A percentile compares a stretch with the other conserved stretches of the same genome.
phyloP scores from a whole-genome alignment of 2,797 vertebrate species.

The Eulemur albifrons region DNA sequence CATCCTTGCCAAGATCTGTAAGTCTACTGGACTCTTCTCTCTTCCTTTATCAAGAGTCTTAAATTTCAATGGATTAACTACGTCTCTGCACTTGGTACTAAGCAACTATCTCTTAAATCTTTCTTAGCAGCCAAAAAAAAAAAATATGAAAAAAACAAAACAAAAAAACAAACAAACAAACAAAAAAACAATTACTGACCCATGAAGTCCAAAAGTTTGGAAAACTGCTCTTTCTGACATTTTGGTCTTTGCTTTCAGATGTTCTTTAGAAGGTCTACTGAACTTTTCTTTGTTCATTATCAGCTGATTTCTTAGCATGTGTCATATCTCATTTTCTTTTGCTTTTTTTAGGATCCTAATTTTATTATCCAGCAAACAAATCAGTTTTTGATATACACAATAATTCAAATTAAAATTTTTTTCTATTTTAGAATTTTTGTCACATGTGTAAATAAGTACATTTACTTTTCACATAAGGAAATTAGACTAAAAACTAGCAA shows the following conservation, averaged over 20 bases:
- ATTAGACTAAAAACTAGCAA: constrained; percentile 24
- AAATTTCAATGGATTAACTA: neutral
- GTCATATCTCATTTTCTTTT: neutral
- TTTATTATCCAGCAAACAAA: neutral
- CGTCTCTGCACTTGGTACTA: neutral
- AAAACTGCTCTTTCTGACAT: neutral
- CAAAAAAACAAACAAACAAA: no score
- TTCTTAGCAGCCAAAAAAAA: neutral
- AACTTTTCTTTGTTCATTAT: neutral
- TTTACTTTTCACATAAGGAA: constrained; percentile 6
- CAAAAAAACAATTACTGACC: neutral
- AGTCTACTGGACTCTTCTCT: neutral
- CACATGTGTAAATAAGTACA: neutral
- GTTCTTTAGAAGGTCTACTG: neutral
- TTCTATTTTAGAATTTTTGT: neutral
- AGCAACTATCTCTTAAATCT: neutral
- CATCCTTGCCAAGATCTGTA: neutral
- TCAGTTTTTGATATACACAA: neutral
- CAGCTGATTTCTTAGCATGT: neutral
- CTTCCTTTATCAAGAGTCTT: neutral
- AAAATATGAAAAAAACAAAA: no score
- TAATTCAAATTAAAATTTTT: neutral
- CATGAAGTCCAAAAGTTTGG: neutral
- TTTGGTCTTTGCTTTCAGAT: neutral
- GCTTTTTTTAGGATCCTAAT: neutral